Evolutionary conservation across 30 jellyfish, hydroid and myxozoan species (phyloP).

Genomic region (Pelagia noctiluca): DNA sequence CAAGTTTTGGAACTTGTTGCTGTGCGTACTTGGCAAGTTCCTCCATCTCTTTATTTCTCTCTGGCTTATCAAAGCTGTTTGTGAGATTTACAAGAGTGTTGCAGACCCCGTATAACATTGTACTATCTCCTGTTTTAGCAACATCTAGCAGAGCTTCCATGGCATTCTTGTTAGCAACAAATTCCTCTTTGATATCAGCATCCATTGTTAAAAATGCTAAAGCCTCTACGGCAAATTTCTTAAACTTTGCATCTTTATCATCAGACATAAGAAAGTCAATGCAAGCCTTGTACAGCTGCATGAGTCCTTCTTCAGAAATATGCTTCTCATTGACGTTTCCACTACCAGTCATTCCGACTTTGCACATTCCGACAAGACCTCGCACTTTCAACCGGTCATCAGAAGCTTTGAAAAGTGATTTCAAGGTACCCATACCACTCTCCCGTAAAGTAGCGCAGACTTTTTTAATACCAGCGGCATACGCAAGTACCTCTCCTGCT

Average conservation of each 20-base stretch:
- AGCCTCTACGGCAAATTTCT: slow-evolving; percentile 90
- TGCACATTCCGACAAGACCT: slow-evolving; percentile 89
- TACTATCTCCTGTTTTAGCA: slow-evolving; percentile 84
- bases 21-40: slow-evolving; percentile 89
- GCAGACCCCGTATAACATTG: slow-evolving; percentile 86
- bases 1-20: slow-evolving; percentile 84
- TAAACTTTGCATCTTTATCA: slow-evolving; percentile 37
- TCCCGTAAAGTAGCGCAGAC: slow-evolving; percentile 66
- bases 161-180: slow-evolving; percentile 67
- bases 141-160: slow-evolving; percentile 66
- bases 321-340: slow-evolving; percentile 77
- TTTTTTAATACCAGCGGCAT: slow-evolving; percentile 84
- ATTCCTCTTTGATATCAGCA: slow-evolving; percentile 84
- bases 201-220: slow-evolving; percentile 84
- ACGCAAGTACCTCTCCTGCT: slow-evolving; percentile 91
- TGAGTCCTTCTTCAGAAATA: slow-evolving; percentile 82
- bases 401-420: slow-evolving; percentile 61
- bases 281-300: slow-evolving; percentile 71
- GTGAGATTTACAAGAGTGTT: slow-evolving; percentile 87
- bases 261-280: slow-evolving; percentile 57
- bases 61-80: slow-evolving; percentile 92
- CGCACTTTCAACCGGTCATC: slow-evolving; percentile 70
- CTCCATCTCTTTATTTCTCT: slow-evolving; percentile 84
- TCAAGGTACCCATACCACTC: slow-evolving; percentile 74
- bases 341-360: slow-evolving; percentile 84